Evolutionary conservation across 92 coral and sea anemone genomes (phyloP), one percentile per base, ranked within the genome.

Genomic region (Porites divaricata): DNA sequence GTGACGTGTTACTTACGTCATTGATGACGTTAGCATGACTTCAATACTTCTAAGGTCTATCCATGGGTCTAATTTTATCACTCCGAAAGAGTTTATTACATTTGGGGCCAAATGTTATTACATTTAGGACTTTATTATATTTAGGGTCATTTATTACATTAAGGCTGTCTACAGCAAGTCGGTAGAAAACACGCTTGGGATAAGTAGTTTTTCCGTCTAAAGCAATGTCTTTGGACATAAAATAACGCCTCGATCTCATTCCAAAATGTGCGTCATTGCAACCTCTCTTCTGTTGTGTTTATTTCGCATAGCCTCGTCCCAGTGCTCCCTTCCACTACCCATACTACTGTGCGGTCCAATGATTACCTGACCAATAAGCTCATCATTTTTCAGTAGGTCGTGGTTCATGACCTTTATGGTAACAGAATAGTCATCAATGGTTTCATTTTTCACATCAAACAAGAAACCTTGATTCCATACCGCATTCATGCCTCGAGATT

Each of bases 381-480:
- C 92, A 72, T 96, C 96, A 79, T 86, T 90, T 20, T 91, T 89
- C 86, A 96, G 85, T 79, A 91, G 75, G 76, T 96, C 98, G 28
- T 91, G 87, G 93, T 92, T 93, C 92, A 92, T 91, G 6, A 96
- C 96, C 77, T 80, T 83, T 66, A 94, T 74, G 10, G 88, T 88
- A 50, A 96, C 50, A 2, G 94, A 80, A 81, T 96, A 92, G 16
- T 89, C 93, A 50, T 91, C 79, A 54, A 92, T 75, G 13, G 90
- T 89, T 16, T 83, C 86, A 19, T 88, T 58, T 63, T 92, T 95
- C 65, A 96, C 90, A 66, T 96, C 96, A 71, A 96, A 94, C 53
- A 95, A 85, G 82, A 96, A 93, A 9, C 95, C 96, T 70, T 96
- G 92, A 74, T 96, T 96, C 99, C 99, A 96, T 1, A 91, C 94